These are phyloP conservation scores for Larimichthys polyactis DNA, from an alignment of 2,113 vertebrate genomes.

Conservation along the genomic window DNA sequence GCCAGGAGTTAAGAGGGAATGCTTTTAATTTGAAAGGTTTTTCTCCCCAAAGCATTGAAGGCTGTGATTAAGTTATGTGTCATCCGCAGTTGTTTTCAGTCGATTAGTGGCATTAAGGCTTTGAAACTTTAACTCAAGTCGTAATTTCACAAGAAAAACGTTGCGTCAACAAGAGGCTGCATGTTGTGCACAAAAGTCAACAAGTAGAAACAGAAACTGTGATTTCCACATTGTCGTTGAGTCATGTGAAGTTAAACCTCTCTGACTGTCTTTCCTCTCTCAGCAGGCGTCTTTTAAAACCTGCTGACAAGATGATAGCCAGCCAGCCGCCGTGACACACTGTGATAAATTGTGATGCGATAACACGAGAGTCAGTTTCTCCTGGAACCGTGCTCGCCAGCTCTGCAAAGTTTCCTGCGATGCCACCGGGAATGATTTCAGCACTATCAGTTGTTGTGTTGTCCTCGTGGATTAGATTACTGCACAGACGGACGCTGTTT, in stretches of 20 bases:
- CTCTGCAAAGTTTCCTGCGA: rapidly evolving
- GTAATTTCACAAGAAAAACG: neutral
- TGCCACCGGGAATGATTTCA: constrained; percentile 7
- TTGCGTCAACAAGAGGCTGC: neutral
- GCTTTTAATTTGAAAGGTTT: constrained; percentile 44
- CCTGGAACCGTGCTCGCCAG: neutral
- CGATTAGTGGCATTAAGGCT: neutral
- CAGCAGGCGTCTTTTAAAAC: constrained; percentile 35
- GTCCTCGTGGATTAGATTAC: neutral
- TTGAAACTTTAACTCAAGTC: neutral
- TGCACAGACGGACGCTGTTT: neutral
- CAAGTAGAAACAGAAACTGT: neutral
- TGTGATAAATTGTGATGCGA: constrained; percentile 10
- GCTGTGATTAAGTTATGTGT: constrained; percentile 1
- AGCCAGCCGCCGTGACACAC: neutral
- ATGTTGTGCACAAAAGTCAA: neutral
- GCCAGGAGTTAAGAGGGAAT: neutral
- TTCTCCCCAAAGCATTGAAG: neutral
- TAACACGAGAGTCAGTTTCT: neutral
- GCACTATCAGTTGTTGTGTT: neutral
- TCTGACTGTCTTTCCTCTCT: constrained; percentile 28
- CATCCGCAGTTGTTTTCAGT: constrained; percentile 15
- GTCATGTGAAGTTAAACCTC: neutral
- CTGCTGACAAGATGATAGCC: constrained; percentile 27
- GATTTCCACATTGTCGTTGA: neutral